Evolutionary conservation across 2,797 vertebrate genomes (phyloP), one percentile per base, ranked within the genome.

Genomic region (Brotula barbata): DNA sequence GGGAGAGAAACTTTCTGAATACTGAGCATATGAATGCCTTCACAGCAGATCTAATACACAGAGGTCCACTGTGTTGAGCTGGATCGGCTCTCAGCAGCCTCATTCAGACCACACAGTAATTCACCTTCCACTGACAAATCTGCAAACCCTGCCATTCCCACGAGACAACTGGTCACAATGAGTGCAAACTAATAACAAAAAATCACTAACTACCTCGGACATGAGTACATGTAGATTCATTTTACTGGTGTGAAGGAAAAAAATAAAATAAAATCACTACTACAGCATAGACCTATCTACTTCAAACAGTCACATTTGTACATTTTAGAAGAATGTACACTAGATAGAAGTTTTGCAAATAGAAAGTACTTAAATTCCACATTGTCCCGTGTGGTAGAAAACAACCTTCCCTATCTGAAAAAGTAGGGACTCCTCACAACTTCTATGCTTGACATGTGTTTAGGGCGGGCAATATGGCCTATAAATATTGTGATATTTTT

Each of bases 11-110:
- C 81, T 75, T 82, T 87, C 65, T 72, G 80, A 87, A 88, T 87
- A 85, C 82, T 78, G 85, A 84, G 64, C 76, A 83, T 73, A 77
- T 71, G 75, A 86, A 79, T 72, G 77, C 68, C 67, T 80, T 77
- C 62, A 17, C 67, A 78, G 67, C 74, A 73, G 64, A 78, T 64
- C 66, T 69, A 62, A 46, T 71, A 85, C 68, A 89, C 84, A 88
- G 82, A 71, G 79, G 68, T 62, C 58, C 68, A 81, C 81, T 88
- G 83, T 88, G 82, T 64, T 62, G 58, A 50, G 66, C 60, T n/a
- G 14, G 49, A 75, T 56, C 58, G 45, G 28, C 40, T 17, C 71
- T 82, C 63, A 75, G 84, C 85, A 83, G 70, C 71, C 59, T 82
- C 75, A 79, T 85, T 87, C 78, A 86, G 69, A 70, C 58, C 58